Evolutionary conservation across 1,140 invertebrate species (phyloP).

Genomic region (Nylanderia fulva): DNA sequence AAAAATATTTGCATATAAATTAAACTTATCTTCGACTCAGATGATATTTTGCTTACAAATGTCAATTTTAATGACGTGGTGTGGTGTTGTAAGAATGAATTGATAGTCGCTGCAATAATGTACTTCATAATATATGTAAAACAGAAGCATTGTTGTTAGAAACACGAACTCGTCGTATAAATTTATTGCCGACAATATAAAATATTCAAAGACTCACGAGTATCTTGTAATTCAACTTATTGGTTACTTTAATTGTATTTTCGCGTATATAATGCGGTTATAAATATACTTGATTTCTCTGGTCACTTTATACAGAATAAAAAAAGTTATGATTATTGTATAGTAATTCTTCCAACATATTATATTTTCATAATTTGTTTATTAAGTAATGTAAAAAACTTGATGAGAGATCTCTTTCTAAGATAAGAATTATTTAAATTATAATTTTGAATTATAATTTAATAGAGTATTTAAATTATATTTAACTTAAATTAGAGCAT

Average conservation of each 20-base stretch:
- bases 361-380: constrained; percentile 4
- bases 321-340: neutral
- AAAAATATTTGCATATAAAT: constrained; percentile 16
- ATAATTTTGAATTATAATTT: too few species aligned
- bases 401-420: neutral
- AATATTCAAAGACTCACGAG: neutral
- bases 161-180: neutral
- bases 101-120: constrained; percentile 1
- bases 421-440: neutral
- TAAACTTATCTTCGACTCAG: neutral
- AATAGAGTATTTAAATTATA: too few species aligned
- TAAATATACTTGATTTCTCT: neutral
- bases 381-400: neutral
- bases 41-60: neutral
- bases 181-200: constrained; percentile 12
- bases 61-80: constrained; percentile 6
- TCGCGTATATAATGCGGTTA: neutral
- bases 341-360: neutral
- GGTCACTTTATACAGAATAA: neutral
- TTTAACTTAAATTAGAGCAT: too few species aligned
- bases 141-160: neutral
- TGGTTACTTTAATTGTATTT: neutral
- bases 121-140: too few species aligned
- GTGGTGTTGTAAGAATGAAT: constrained; percentile 8
- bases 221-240: neutral